Base-by-base conservation (phyloP, 2,888 invertebrate species). In the Caenorhabditis japonica region DNA sequence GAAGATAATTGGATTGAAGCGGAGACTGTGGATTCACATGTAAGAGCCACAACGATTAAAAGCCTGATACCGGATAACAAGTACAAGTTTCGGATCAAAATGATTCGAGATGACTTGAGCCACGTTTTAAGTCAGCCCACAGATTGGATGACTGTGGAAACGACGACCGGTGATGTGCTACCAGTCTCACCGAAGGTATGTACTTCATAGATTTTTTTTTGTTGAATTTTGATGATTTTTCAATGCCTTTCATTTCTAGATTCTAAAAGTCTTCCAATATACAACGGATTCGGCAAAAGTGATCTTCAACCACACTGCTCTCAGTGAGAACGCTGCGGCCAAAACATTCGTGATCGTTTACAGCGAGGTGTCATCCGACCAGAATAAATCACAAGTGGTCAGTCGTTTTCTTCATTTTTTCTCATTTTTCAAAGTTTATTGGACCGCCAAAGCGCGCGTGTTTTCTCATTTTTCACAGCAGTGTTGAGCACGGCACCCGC, bases 41-140 rank as follows among this genome's bases (percentile, higher is more conserved):
- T 84, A 0, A 58, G 83, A 21, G 84, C 85, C 1, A 75, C 77
- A 4, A 84, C 84, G 8, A 69, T 84, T 44, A 75, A 72, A 17
- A 66, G 77, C 3, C 61, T 84, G 10, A 69, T 72, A n/a, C 73
- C 83, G 0, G 66, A 73, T 10, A 75, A 73, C 25, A 72, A 75
- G 49, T 83, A 79, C 53, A 74, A 76, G 38, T 77, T 80, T 49
- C 77, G 82, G 2, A 76, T 82, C 17, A 59, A 56, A 47, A 43
- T 77, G 53, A 55, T 75, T 30, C 41, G 72, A 36, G 77, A 77
- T 30, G 62, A 80, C 46, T 73, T 68, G 19, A 49, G 66, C 30
- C 44, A 44, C 30, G 69, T 79, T 1, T 25, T 43, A 10, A 75
- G 75, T 59, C 51, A 59, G 39, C 61, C 64, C 23, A 77, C 79